phyloP scores from a whole-genome alignment of 2,888 invertebrate genomes.

The Pachymerium ferrugineum region DNA sequence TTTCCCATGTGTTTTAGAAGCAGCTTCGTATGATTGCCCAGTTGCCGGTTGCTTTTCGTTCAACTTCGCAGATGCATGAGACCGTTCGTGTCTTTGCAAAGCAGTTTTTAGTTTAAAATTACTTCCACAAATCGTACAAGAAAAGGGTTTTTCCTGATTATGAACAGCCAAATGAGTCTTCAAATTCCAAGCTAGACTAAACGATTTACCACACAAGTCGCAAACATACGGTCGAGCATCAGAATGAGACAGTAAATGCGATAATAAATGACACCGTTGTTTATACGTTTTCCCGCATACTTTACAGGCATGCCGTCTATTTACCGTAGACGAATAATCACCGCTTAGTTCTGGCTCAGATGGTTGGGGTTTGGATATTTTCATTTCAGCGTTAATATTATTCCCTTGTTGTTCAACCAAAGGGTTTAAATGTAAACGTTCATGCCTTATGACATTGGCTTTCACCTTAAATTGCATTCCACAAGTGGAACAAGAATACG shows the following conservation, averaged over 20 bases:
- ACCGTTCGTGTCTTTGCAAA: constrained; percentile 27
- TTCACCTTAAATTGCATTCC: constrained; percentile 31
- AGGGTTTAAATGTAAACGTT: background rate
- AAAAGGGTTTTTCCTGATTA: constrained; percentile 30
- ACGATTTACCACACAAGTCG: constrained; percentile 28
- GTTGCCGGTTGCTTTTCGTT: background rate
- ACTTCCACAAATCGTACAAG: constrained; percentile 24
- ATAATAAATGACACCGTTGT: constrained; percentile 27
- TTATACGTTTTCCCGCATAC: constrained; percentile 31
- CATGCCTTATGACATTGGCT: constrained; percentile 25
- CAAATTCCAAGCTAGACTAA: constrained; percentile 30
- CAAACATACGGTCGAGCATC: constrained; percentile 25
- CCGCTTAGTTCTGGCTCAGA: background rate
- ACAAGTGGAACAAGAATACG: constrained; percentile 17
- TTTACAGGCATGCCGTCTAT: constrained; percentile 23
- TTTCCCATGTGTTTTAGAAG: background rate
- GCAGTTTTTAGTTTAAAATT: constrained; percentile 30
- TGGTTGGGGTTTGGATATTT: background rate
- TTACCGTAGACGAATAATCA: background rate
- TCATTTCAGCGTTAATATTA: background rate
- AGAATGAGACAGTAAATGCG: constrained; percentile 30
- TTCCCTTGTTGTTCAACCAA: background rate
- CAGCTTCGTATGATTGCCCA: background rate
- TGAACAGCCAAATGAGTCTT: constrained; percentile 31
- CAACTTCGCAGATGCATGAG: background rate